Base-by-base conservation (phyloP, 2,797 vertebrate genomes). In the Galaxias olidus region DNA sequence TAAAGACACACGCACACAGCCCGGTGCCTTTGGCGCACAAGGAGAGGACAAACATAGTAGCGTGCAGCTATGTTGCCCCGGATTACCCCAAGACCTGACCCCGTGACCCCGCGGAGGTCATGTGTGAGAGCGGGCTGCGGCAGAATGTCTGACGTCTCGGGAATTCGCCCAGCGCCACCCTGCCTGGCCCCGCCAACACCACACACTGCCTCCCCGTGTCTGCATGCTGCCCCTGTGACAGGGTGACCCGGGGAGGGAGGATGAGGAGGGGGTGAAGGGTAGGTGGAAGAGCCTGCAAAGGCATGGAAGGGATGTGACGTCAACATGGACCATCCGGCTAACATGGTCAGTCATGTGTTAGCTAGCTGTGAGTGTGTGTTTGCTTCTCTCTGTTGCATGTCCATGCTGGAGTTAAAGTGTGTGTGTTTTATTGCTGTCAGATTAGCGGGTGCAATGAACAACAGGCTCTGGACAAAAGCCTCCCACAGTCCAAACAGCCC, bases 41-140 rank as follows among this genome's bases (percentile, higher is more conserved):
- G 53, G 59, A 58, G 68, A 74, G 72, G 73, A 76, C 69, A 68
- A 75, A 78, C 54, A 66, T 64, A 20, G 59, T 51, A 30, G 48
- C 63, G 74, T 66, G 76, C 43, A 73, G 62, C 80, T 78, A 70
- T 79, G 80, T 30, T 48, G 80, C 57, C 76, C 78, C 72, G 76
- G 81, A 88, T 87, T 87, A 88, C 84, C 84, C 66, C 59, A 77
- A 75, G 72, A 80, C 84, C 81, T 86, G 83, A 86, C 83, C 86
- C 68, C 58, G 55, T 77, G 84, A 80, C 82, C 74, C 65, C 64
- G 65, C 53, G 54, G 75, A 85, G 83, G 84, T 85, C 86, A 82
- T 84, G 80, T 82, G 79, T 83, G 77, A 83, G 79, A 42, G 40
- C 65, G 77, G 77, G 73, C 81, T 66, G 70, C 67, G 63, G 76